These are phyloP conservation scores for Pempheris klunzingeri DNA, from an alignment of 2,797 vertebrate species.

Conservation along the genomic window DNA sequence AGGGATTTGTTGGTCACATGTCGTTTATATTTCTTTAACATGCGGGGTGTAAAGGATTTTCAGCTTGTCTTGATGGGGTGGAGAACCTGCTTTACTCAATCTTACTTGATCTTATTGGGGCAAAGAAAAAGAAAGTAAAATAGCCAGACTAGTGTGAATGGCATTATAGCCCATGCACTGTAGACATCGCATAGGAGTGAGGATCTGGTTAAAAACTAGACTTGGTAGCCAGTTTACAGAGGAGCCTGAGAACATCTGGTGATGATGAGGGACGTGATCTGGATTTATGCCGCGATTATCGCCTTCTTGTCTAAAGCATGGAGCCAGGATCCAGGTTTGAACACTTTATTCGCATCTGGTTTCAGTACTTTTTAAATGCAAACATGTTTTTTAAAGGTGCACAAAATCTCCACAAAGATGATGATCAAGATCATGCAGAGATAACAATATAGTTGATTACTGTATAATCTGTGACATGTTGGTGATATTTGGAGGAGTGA, in stretches of 20 bases:
- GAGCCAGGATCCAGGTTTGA: conserved; percentile 72
- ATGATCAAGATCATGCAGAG: too few relatives aligned
- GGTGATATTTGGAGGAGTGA: background rate
- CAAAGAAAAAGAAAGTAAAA: conserved; percentile 15
- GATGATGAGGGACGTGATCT: conserved; percentile 48
- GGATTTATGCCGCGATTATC: conserved; percentile 48
- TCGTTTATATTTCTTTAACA: conserved; percentile 17
- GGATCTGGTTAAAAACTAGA: background rate
- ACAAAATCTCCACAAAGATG: background rate
- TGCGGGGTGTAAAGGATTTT: background rate
- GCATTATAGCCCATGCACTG: background rate
- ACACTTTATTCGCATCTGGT: background rate
- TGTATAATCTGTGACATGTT: background rate
- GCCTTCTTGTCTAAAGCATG: conserved; percentile 48
- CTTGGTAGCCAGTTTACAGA: conserved; percentile 20
- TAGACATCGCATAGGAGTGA: conserved; percentile 10
- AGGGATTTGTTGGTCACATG: conserved; percentile 64
- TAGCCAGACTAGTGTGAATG: background rate
- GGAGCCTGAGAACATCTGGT: conserved; percentile 22
- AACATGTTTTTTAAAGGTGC: background rate
- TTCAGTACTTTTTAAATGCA: background rate
- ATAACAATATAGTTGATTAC: background rate
- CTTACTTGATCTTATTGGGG: background rate
- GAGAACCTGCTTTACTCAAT: background rate
- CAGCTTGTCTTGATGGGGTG: conserved; percentile 9